These are phyloP conservation scores for Pempheris klunzingeri DNA, from an alignment of 2,797 vertebrate species.

Conservation along the genomic window DNA sequence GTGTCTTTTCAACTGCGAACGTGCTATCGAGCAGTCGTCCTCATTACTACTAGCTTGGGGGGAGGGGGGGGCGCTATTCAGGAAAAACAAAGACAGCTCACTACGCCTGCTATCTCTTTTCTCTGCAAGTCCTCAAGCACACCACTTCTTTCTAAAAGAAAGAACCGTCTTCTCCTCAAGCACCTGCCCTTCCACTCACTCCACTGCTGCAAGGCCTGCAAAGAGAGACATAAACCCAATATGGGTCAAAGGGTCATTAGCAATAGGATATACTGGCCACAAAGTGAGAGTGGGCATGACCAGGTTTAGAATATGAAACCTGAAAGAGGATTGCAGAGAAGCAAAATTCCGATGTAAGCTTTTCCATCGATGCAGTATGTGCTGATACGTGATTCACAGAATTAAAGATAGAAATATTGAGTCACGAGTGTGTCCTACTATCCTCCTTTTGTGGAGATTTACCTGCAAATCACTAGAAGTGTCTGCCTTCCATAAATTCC, in stretches of 20 bases:
- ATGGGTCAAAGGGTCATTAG: background rate
- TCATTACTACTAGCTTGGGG: conserved; percentile 38
- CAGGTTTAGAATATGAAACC: conserved; percentile 1
- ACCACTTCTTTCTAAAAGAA: background rate
- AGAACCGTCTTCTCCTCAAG: conserved; percentile 5
- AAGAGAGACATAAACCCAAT: background rate
- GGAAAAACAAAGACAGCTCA: conserved; percentile 33
- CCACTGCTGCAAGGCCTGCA: background rate
- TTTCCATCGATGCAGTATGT: background rate
- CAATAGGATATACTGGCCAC: background rate
- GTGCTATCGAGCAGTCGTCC: conserved; percentile 36
- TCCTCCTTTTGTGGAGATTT: background rate
- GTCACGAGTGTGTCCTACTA: background rate
- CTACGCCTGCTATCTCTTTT: conserved; percentile 18
- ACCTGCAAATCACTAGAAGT: too few relatives aligned
- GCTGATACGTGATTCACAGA: background rate
- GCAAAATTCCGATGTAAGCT: background rate
- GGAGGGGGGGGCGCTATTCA: conserved; percentile 11
- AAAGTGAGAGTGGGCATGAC: background rate
- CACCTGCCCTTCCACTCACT: background rate
- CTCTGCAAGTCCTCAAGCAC: background rate
- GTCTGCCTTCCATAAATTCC: background rate
- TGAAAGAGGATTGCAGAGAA: background rate
- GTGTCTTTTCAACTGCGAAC: conserved; percentile 38
- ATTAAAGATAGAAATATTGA: background rate